Evolutionary conservation across 92 coral and sea anemone species (phyloP).

Genomic region (Pocillopora meandrina): DNA sequence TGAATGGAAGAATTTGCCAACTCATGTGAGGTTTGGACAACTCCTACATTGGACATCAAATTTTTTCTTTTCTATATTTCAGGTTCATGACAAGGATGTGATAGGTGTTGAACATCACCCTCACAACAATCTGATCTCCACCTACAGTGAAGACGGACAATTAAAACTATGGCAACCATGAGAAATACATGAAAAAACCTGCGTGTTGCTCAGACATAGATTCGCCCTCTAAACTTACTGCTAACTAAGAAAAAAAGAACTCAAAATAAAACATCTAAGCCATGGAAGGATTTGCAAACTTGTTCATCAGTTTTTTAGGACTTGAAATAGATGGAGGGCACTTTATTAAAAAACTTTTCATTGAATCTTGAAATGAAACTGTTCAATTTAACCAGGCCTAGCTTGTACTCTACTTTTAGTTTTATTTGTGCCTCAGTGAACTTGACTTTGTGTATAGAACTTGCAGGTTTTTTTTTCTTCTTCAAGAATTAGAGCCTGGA

Average conservation of each 20-base stretch:
- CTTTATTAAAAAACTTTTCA: background rate
- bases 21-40: background rate
- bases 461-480: background rate
- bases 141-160: constrained; percentile 99
- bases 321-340: constrained; percentile 11
- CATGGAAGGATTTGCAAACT: background rate
- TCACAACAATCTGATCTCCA: constrained; percentile 89
- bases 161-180: constrained; percentile 95
- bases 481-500: background rate
- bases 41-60: background rate
- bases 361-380: background rate
- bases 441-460: background rate
- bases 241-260: background rate
- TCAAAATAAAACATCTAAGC: background rate
- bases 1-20: background rate
- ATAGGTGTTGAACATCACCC: constrained; percentile 98
- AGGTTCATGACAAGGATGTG: constrained; percentile 99
- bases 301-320: background rate
- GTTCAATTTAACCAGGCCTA: background rate
- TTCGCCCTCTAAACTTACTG: background rate
- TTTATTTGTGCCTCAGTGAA: background rate
- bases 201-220: background rate
- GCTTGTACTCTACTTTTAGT: background rate
- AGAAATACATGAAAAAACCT: background rate
- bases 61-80: background rate